These are phyloP conservation scores for Oreochromis aureus DNA, from an alignment of 2,113 vertebrate genomes.

Conservation along the genomic window DNA sequence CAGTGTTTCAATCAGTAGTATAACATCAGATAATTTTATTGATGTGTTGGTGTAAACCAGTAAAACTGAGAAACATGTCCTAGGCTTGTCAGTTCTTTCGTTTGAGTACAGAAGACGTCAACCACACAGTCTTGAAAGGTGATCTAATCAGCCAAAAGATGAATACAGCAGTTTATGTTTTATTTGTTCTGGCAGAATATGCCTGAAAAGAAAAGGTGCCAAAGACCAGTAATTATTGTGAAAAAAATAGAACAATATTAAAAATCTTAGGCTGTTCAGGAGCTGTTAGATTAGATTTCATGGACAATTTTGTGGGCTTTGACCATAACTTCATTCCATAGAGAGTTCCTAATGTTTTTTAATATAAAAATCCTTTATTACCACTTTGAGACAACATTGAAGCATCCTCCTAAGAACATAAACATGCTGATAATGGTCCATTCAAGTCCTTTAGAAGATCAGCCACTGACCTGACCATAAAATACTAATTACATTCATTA, in stretches of 20 bases:
- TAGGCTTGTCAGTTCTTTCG: not conserved
- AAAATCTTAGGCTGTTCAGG: not conserved
- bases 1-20: not conserved
- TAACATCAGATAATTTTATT: not conserved
- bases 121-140: not conserved
- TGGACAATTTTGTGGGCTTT: not conserved
- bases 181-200: not conserved
- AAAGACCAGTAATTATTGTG: not conserved
- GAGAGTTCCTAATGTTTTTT: not conserved
- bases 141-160: not conserved
- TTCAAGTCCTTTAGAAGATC: constrained; percentile 18
- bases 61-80: not conserved
- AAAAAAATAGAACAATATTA: not conserved
- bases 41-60: not conserved
- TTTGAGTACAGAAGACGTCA: not conserved
- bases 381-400: not conserved
- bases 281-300: not conserved
- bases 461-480: constrained; percentile 24
- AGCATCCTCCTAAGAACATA: not conserved
- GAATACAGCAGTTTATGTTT: not conserved
- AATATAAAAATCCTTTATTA: not conserved
- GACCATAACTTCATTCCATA: not conserved
- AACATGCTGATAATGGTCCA: constrained; percentile 9
- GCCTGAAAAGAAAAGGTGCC: not conserved
- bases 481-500: constrained; percentile 50